Conservation (phyloP, 2,888 invertebrate genomes). For the Limenitis arthemis region DNA sequence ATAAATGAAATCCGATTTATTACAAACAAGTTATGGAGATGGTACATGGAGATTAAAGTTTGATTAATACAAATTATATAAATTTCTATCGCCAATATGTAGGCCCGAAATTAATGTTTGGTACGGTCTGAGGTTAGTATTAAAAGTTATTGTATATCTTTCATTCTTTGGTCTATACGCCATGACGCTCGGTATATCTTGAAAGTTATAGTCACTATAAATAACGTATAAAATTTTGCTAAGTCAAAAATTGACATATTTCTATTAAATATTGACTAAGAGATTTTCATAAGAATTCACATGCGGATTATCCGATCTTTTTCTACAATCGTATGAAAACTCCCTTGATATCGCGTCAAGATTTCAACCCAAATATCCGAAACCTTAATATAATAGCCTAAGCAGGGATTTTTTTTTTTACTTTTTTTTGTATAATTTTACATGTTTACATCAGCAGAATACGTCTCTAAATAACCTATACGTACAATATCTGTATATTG, state of each 20-base stretch:
- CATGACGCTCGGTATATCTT: conserved; percentile 59
- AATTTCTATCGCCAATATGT: conserved; percentile 32
- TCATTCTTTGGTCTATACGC: conserved; percentile 68
- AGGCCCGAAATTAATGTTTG: conserved; percentile 64
- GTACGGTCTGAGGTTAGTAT: conserved; percentile 69
- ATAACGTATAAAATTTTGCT: conserved; percentile 71
- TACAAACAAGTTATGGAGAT: neutral
- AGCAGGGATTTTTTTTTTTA: conserved; percentile 66
- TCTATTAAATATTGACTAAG: conserved; percentile 69
- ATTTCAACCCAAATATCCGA: conserved; percentile 58
- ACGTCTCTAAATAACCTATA: conserved; percentile 53
- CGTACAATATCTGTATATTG: too few relatives aligned
- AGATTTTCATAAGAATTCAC: conserved; percentile 70
- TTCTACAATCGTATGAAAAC: conserved; percentile 45
- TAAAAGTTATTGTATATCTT: conserved; percentile 60
- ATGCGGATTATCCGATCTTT: conserved; percentile 49
- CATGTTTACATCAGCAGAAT: conserved; percentile 67
- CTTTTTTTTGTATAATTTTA: conserved; percentile 62
- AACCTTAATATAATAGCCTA: conserved; percentile 65
- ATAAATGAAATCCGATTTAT: neutral
- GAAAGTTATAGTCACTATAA: conserved; percentile 61
- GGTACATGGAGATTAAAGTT: conserved; percentile 6
- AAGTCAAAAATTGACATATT: conserved; percentile 72
- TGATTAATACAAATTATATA: neutral
- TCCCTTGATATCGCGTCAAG: conserved; percentile 56